These are phyloP conservation scores for Montifringilla adamsi DNA, from an alignment of 2,113 vertebrate species.

Conservation along the genomic window DNA sequence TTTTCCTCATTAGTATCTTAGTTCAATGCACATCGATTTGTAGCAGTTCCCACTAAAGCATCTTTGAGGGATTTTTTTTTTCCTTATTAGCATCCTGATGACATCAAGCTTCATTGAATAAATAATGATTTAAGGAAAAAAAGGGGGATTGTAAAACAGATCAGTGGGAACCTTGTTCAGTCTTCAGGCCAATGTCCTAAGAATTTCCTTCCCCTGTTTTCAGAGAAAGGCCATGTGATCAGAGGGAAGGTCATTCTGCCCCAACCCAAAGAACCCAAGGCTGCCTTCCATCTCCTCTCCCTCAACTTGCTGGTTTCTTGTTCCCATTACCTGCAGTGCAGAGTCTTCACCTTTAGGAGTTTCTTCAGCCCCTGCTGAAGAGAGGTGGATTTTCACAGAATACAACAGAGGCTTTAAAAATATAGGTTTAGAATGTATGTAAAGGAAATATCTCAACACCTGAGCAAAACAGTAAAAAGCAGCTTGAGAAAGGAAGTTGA, in stretches of 20 bases:
- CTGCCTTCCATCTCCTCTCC: background rate
- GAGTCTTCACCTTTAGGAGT: background rate
- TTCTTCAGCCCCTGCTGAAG: background rate
- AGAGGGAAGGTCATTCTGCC: background rate
- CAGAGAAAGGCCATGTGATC: background rate
- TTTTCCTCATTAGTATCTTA: background rate
- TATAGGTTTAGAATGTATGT: too few species aligned
- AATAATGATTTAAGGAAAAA: background rate
- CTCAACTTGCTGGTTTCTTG: fast-evolving
- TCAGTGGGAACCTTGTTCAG: background rate
- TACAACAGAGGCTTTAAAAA: too few species aligned
- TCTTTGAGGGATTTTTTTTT: background rate
- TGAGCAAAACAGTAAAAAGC: too few species aligned
- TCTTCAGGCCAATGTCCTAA: background rate
- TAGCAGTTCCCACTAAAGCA: background rate
- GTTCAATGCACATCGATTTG: background rate
- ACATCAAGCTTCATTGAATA: background rate
- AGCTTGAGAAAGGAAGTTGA: too few species aligned
- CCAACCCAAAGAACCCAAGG: background rate
- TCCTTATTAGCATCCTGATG: background rate
- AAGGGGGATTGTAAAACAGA: fast-evolving
- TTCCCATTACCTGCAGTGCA: background rate
- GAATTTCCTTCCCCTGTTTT: fast-evolving
- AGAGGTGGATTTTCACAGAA: background rate
- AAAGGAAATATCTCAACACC: too few species aligned